Evolutionary conservation across 1,140 invertebrate species (phyloP).

Genomic region (Goniozus legneri): DNA sequence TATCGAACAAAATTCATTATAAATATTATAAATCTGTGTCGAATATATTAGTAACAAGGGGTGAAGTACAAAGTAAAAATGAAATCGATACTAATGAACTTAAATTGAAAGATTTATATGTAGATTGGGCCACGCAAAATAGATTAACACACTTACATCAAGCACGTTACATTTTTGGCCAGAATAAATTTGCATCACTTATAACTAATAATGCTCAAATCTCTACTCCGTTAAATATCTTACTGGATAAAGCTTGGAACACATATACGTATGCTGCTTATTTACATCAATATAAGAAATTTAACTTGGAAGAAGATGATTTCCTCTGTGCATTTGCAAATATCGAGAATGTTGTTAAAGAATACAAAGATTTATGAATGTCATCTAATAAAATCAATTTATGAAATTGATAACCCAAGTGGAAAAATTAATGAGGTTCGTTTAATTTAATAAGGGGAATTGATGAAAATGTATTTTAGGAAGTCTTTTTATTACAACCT

Average conservation of each 20-base stretch:
- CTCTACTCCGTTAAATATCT: slow-evolving; percentile 37
- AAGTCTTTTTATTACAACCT: too few species aligned
- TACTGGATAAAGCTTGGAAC: slow-evolving; percentile 52
- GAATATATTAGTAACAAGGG: slow-evolving; percentile 48
- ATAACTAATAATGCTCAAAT: slow-evolving; percentile 52
- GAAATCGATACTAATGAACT: slow-evolving; percentile 28
- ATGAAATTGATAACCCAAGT: too few species aligned
- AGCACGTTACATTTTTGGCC: slow-evolving; percentile 39
- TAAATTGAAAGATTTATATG: slow-evolving; percentile 39
- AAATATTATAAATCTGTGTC: slow-evolving; percentile 38
- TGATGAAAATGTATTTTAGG: too few species aligned
- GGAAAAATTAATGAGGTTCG: too few species aligned
- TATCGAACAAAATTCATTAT: slow-evolving; percentile 11
- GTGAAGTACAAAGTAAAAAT: slow-evolving; percentile 27
- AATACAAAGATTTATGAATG: slow-evolving; percentile 35
- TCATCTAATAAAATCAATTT: neutral
- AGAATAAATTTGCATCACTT: slow-evolving; percentile 50
- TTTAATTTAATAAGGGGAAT: too few species aligned
- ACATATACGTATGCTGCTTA: slow-evolving; percentile 53
- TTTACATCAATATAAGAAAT: slow-evolving; percentile 56
- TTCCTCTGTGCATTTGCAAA: slow-evolving; percentile 53
- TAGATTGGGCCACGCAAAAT: slow-evolving; percentile 44
- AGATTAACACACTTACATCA: slow-evolving; percentile 47
- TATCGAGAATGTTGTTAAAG: slow-evolving; percentile 50
- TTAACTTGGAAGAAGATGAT: slow-evolving; percentile 50